Evolutionary conservation across 2,888 invertebrate genomes (phyloP), one percentile per base, ranked within the genome.

Genomic region (Lumbricus terrestris): DNA sequence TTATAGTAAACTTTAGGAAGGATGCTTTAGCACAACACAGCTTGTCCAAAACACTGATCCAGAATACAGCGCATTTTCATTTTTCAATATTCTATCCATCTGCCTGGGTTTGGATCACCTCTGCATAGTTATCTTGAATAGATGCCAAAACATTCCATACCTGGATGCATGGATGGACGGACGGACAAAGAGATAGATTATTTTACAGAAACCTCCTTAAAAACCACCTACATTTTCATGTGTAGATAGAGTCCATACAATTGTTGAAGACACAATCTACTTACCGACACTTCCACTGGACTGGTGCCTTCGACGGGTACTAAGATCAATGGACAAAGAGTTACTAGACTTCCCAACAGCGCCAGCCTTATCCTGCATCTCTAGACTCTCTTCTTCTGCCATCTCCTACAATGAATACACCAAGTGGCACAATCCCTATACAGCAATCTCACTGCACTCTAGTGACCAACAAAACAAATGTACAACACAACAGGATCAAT

Each of bases 241-340:
- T 47, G 15, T 3, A 47, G n/a, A n/a, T n/a, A n/a, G n/a, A 29
- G 54, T 54, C 29, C 23, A 6, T 69, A n/a, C 29, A 69, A n/a
- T 69, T 69, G 69, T 8, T 5, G 69, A 0, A 69, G n/a, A n/a
- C 29, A 29, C n/a, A 69, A 69, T 29, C 69, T 23, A 90, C 90
- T n/a, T 40, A 90, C 90, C 90, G 47, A 90, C 90, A 42, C 89
- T 89, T 33, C 89, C 89, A 82, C 89, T 82, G 33, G 90, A 91
- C 88, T 90, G 88, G 47, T 91, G 91, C 37, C 91, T 35, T 42
- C 91, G 42, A 23, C 91, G 54, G 23, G 40, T 37, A 29, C 89
- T 89, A 38, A 90, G 37, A 83, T 90, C 90, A 40, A 47, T 40
- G 83, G 82, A 82, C 82, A 40, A 83, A 33, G 89, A 37, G 90